Conservation (phyloP, 2,797 vertebrate genomes). For the Gila robusta region DNA sequence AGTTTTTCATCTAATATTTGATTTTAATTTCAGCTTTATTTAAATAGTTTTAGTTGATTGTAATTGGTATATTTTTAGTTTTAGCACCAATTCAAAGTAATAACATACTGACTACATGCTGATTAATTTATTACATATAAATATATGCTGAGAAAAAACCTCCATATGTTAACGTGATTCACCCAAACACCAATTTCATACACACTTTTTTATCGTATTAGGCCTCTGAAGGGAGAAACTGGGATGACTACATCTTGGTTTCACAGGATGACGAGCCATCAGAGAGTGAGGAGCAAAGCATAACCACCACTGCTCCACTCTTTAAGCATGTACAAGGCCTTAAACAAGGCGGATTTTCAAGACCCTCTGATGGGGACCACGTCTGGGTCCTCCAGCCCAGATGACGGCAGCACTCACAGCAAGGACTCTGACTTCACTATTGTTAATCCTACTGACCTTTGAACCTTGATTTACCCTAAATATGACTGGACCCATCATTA, state of each 20-base stretch:
- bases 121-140: background rate
- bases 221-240: slow-evolving; percentile 77
- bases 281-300: slow-evolving; percentile 63
- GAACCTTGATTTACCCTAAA: slow-evolving; percentile 55
- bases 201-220: slow-evolving; percentile 43
- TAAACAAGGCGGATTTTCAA: slow-evolving; percentile 77
- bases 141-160: background rate
- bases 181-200: background rate
- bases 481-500: slow-evolving; percentile 24
- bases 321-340: slow-evolving; percentile 75
- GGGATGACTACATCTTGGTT: slow-evolving; percentile 93
- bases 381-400: slow-evolving; percentile 91
- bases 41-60: background rate
- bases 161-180: no score
- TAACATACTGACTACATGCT: background rate
- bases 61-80: background rate
- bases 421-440: slow-evolving; percentile 99
- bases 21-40: background rate
- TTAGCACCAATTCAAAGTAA: background rate
- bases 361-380: slow-evolving; percentile 87
- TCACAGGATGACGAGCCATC: slow-evolving; percentile 84
- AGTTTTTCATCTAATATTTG: background rate
- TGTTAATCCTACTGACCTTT: slow-evolving; percentile 91
- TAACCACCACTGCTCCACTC: slow-evolving; percentile 54
- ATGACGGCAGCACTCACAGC: slow-evolving; percentile 94